A percentile compares a stretch with the other conserved stretches of the same genome.
phyloP scores from a whole-genome alignment of 2,888 invertebrate species.

The Drosophila mimica region DNA sequence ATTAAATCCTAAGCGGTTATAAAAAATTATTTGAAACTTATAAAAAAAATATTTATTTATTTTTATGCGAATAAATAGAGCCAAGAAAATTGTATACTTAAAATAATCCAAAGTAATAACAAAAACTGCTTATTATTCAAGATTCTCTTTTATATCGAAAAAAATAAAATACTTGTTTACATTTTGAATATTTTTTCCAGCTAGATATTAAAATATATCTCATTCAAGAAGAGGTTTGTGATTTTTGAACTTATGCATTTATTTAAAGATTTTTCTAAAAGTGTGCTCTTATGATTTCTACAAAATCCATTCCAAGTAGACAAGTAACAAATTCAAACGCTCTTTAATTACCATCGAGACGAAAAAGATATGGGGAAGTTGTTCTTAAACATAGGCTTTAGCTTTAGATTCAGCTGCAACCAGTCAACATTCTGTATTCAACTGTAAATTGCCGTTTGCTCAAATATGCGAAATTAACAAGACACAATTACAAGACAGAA shows the following conservation, averaged over 20 bases:
- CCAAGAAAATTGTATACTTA: not conserved
- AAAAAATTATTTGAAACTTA: not conserved
- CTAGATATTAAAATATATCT: not conserved
- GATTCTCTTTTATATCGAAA: not conserved
- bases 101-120: not conserved
- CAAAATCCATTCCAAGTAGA: conserved; percentile 70
- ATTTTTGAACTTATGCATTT: not conserved
- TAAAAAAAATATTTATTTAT: not conserved
- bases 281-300: conserved; percentile 68
- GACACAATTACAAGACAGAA: conserved; percentile 79
- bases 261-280: not conserved
- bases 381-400: conserved; percentile 10
- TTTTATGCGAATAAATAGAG: not conserved
- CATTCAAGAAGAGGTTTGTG: not conserved
- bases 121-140: not conserved
- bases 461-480: conserved; percentile 82
- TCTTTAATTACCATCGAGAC: conserved; percentile 57
- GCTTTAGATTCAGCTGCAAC: conserved; percentile 37
- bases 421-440: conserved; percentile 42
- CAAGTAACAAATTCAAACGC: conserved; percentile 79
- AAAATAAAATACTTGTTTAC: not conserved
- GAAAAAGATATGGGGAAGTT: not conserved
- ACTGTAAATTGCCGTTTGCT: conserved; percentile 80
- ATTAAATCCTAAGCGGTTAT: not conserved
- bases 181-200: not conserved